These are phyloP conservation scores for Thomomys bottae DNA, from an alignment of 2,113 vertebrate species.

Conservation along the genomic window DNA sequence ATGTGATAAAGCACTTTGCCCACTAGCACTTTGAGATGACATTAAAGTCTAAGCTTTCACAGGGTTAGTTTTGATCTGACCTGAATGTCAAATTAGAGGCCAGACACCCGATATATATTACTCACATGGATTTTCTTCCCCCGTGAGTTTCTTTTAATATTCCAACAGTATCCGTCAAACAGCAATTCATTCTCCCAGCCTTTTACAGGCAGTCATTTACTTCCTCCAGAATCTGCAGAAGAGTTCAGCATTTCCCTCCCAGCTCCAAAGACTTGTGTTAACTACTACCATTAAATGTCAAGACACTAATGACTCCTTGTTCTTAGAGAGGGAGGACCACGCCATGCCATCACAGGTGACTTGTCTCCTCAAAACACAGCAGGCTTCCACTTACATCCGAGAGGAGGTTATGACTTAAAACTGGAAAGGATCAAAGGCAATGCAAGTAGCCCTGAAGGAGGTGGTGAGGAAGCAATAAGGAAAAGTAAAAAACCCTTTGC, in stretches of 20 bases:
- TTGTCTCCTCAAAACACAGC: slow-evolving; percentile 61
- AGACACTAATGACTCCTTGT: slow-evolving; percentile 46
- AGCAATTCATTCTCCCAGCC: slow-evolving; percentile 9
- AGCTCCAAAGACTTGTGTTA: slow-evolving; percentile 48
- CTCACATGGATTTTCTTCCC: slow-evolving; percentile 32
- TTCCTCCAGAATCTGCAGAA: slow-evolving; percentile 22
- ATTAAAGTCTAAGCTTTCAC: slow-evolving; percentile 63
- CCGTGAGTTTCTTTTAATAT: slow-evolving; percentile 63
- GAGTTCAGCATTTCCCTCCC: slow-evolving; percentile 47
- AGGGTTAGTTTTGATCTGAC: slow-evolving; percentile 64
- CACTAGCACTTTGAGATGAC: slow-evolving; percentile 47
- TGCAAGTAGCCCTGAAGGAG: not conserved
- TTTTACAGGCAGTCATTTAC: slow-evolving; percentile 44
- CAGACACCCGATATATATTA: slow-evolving; percentile 47
- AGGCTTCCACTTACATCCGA: not conserved
- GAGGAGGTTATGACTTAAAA: slow-evolving; percentile 49
- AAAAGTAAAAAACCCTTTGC: slow-evolving; percentile 24
- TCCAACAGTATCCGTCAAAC: slow-evolving; percentile 9
- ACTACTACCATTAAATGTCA: slow-evolving; percentile 63
- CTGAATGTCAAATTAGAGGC: slow-evolving; percentile 66
- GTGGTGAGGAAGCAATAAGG: not conserved
- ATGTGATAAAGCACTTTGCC: slow-evolving; percentile 42
- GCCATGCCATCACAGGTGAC: slow-evolving; percentile 58
- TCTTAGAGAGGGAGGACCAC: slow-evolving; percentile 42
- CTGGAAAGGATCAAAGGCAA: slow-evolving; percentile 24